Conservation (phyloP, 2,113 vertebrate genomes). For the Cyrtonyx montezumae region DNA sequence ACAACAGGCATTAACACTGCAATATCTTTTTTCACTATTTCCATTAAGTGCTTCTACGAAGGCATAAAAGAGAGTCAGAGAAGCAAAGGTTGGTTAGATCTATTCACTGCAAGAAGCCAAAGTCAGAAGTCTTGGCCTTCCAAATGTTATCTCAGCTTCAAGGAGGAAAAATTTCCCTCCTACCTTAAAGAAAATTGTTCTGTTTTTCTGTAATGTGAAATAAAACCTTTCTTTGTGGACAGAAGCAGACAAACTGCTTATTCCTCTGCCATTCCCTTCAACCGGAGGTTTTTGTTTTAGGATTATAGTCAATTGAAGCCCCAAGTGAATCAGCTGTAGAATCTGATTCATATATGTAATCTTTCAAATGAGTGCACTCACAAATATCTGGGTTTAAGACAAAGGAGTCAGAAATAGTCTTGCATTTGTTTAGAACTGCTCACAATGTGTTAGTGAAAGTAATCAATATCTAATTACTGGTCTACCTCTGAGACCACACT, state of each 20-base stretch:
- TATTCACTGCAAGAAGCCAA: not conserved
- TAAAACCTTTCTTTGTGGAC: not conserved
- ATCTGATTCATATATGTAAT: constrained; percentile 61
- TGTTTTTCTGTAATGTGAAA: not conserved
- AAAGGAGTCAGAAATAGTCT: constrained; percentile 64
- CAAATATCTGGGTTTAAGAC: constrained; percentile 65
- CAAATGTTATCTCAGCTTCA: not conserved
- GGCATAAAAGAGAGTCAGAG: not conserved
- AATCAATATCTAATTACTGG: constrained; percentile 82
- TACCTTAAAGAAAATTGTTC: not conserved
- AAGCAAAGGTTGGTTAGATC: not conserved
- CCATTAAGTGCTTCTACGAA: not conserved
- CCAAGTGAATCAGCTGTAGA: constrained; percentile 56
- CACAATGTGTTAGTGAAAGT: constrained; percentile 69
- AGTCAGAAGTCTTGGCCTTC: not conserved
- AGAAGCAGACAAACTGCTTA: not conserved
- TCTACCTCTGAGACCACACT: constrained; percentile 50
- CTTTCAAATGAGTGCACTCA: constrained; percentile 66
- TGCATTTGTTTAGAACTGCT: constrained; percentile 75
- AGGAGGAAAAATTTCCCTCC: not conserved
- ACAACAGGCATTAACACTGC: not conserved
- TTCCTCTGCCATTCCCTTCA: constrained; percentile 27
- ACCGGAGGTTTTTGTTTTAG: constrained; percentile 42
- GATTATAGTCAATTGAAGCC: constrained; percentile 36
- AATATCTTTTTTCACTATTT: not conserved